phyloP scores from a whole-genome alignment of 2,113 vertebrate genomes.

The Hymenochirus boettgeri region DNA sequence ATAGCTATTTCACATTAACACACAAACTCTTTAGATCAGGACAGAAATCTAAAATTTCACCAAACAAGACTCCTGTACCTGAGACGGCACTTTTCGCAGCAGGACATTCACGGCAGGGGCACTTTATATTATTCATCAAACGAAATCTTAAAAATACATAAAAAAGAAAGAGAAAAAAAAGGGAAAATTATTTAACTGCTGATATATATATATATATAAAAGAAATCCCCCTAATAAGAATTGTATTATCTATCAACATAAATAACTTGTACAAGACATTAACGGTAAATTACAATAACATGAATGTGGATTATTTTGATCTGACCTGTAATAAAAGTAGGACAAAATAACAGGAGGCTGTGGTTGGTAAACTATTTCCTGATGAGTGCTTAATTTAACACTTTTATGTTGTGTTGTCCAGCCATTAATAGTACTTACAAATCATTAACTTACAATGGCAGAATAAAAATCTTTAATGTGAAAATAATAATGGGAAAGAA shows the following conservation, averaged over 20 bases:
- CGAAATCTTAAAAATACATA: slow-evolving; percentile 18
- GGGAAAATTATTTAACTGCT: neutral
- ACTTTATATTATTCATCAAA: slow-evolving; percentile 39
- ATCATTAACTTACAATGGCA: neutral
- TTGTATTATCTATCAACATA: too few relatives aligned
- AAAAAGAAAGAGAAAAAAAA: slow-evolving; percentile 4
- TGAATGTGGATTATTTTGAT: neutral
- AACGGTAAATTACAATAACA: neutral
- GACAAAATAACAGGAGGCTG: slow-evolving; percentile 9
- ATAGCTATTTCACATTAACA: too few relatives aligned
- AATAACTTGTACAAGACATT: neutral
- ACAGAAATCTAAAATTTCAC: slow-evolving; percentile 14
- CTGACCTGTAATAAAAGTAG: too few relatives aligned
- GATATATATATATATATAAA: too few relatives aligned
- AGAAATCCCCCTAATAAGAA: too few relatives aligned
- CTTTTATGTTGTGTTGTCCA: neutral
- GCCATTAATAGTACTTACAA: neutral
- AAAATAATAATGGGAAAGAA: neutral
- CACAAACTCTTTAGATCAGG: slow-evolving; percentile 2
- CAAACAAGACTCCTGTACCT: slow-evolving; percentile 6
- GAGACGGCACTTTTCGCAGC: slow-evolving; percentile 25
- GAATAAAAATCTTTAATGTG: neutral
- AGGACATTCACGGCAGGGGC: slow-evolving; percentile 20
- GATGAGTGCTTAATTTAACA: neutral
- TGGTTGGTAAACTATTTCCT: neutral